Base-by-base conservation (phyloP, 2,113 vertebrate genomes). In the Ptyas mucosa region DNA sequence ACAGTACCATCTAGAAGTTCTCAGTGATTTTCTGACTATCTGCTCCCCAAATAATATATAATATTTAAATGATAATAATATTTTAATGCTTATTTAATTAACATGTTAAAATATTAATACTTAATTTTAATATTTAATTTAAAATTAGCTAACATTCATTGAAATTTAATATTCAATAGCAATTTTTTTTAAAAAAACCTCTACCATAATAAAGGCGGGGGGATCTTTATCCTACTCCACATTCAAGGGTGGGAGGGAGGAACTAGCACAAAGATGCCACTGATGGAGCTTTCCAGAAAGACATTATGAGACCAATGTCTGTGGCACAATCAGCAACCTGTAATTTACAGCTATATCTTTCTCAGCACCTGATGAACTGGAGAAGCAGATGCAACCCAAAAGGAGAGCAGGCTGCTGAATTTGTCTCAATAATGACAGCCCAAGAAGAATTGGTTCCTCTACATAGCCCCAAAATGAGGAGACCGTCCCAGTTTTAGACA, bases 221-320 rank as follows among this genome's bases (percentile, higher is more conserved):
- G 39, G 14, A 86, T 46, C 53, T 3, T 85, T 85, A 85, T 24
- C 43, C 64, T 24, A 34, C 34, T 29, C 11, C 12, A 55, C 18
- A 26, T 57, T 10, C n/a, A 57, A 53, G 14, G 26, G 51, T 2
- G 24, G 29, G 51, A 14, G 46, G 23, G 51, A 8, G 49, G 23
- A 20, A 52, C 10, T 75, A 34, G 21, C 24, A 95, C 93, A 95
- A 94, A 95, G 93, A 49, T 34, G 55, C 91, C 75, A 93, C 89
- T 21, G 94, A 58, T 9, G 23, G 51, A n/a, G 46, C 14, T 0
- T 4, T 81, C 24, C 29, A 87, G 95, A 94, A 95, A 96, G 94
- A 92, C 91, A 86, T 85, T 93, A 39, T 61, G 81, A 93, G 64
- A 87, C 92, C 43, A 91, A 89, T 69, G 93, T n/a, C 85, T 93